phyloP scores from a whole-genome alignment of 2,113 vertebrate genomes.

The Spilogale gracilis region DNA sequence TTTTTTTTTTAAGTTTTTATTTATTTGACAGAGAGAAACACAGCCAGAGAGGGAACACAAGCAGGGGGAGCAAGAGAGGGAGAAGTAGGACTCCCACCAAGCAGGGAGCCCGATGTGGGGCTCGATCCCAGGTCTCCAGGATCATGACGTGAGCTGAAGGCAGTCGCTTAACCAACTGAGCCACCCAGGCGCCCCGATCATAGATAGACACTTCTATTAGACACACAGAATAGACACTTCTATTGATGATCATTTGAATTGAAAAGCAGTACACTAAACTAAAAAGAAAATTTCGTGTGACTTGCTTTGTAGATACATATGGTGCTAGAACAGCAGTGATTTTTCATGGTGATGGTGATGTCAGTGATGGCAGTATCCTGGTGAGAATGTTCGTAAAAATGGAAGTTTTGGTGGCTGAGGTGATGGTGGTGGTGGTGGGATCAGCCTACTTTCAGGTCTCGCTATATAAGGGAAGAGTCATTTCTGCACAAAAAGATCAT shows the following conservation, averaged over 20 bases:
- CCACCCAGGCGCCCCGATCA: too few species aligned
- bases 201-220: too few species aligned
- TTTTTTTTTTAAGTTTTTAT: too few species aligned
- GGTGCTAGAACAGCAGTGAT: background rate
- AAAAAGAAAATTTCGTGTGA: background rate
- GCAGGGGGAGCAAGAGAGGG: too few species aligned
- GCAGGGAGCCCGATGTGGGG: too few species aligned
- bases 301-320: background rate
- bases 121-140: too few species aligned
- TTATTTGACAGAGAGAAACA: too few species aligned
- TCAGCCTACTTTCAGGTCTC: background rate
- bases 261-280: background rate
- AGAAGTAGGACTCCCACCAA: too few species aligned
- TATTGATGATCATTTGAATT: background rate
- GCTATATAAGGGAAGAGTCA: background rate
- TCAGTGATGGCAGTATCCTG: fast-evolving
- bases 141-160: too few species aligned
- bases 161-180: too few species aligned
- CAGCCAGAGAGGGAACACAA: too few species aligned
- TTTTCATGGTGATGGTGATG: background rate
- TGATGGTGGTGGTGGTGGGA: background rate
- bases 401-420: background rate
- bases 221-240: too few species aligned
- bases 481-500: background rate
- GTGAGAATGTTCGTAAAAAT: fast-evolving